Evolutionary conservation across 2,797 vertebrate genomes (phyloP), one percentile per base, ranked within the genome.

Genomic region (Emys orbicularis): DNA sequence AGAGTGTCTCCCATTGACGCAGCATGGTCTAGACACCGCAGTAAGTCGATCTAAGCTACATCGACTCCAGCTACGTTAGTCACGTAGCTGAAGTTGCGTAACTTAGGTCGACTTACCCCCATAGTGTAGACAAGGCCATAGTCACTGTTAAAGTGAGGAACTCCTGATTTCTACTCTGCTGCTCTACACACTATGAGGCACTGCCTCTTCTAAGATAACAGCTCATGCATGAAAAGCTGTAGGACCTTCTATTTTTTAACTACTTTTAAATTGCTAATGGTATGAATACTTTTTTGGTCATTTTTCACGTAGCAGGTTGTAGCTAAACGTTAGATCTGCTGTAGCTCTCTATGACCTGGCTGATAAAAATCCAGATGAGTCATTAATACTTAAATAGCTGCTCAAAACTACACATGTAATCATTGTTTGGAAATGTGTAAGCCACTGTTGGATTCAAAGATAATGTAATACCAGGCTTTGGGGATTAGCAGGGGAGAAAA

Each of bases 351-450:
- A 90, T 81, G 47, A 85, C 84, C 34, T 81, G 57, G 44, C 8
- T 13, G 74, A 21, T 76, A 50, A 44, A 25, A 68, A 76, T 19
- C 59, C 88, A 93, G 37, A 49, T 86, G 74, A 94, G 83, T 94
- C 0, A 94, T 92, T 92, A 94, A 80, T 92, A 90, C 72, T 84
- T 85, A 81, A n/a, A 4, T 89, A 93, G 92, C n/a, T 90, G 89
- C 89, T 95, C 74, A 90, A 65, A 84, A 81, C 93, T 81, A 90
- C 31, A 61, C 25, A 21, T 0, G 0, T 27, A 93, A 76, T 95
- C 94, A 90, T 95, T 90, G 57, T 90, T 87, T 53, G 92, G 93
- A 95, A 93, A 91, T 84, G 41, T 1, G 1, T 83, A 90, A 91
- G 81, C 21, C 29, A 53, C 4, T 2, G 8, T 68, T 79, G 27